These are phyloP conservation scores for Phyllopteryx taeniolatus DNA, from an alignment of 2,113 vertebrate species.

Conservation along the genomic window DNA sequence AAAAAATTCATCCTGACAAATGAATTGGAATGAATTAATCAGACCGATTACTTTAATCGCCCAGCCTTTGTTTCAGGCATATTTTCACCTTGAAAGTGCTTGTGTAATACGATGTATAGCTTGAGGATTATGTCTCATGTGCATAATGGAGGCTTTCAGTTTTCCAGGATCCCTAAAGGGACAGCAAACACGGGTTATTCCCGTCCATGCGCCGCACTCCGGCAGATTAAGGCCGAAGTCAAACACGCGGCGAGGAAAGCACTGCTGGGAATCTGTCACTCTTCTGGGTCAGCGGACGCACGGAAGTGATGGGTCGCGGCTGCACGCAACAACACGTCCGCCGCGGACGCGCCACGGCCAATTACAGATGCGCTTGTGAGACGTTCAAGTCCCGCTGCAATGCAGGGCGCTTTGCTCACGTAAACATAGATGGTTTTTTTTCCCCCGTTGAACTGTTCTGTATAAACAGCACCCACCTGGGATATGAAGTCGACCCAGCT, in stretches of 20 bases:
- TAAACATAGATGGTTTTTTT: constrained; percentile 18
- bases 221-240: constrained; percentile 39
- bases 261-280: constrained; percentile 25
- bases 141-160: constrained; percentile 31
- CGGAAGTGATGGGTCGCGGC: constrained; percentile 32
- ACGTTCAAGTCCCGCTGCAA: constrained; percentile 6
- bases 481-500: no score
- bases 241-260: constrained; percentile 14
- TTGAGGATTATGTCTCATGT: constrained; percentile 32
- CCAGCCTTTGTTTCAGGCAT: no score
- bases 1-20: no score
- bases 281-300: constrained; percentile 43
- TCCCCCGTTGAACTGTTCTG: no score
- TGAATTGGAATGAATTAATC: no score
- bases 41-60: no score
- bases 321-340: neutral
- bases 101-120: no score
- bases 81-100: no score
- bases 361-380: constrained; percentile 23
- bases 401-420: constrained; percentile 43
- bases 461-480: no score
- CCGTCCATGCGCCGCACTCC: neutral
- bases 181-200: constrained; percentile 24
- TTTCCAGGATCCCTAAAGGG: constrained; percentile 33
- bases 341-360: constrained; percentile 1